Percentiles rank a stretch among this genome's conserved stretches.
Conservation (phyloP, 2,113 vertebrate genomes). For the Pelusios castaneus region DNA sequence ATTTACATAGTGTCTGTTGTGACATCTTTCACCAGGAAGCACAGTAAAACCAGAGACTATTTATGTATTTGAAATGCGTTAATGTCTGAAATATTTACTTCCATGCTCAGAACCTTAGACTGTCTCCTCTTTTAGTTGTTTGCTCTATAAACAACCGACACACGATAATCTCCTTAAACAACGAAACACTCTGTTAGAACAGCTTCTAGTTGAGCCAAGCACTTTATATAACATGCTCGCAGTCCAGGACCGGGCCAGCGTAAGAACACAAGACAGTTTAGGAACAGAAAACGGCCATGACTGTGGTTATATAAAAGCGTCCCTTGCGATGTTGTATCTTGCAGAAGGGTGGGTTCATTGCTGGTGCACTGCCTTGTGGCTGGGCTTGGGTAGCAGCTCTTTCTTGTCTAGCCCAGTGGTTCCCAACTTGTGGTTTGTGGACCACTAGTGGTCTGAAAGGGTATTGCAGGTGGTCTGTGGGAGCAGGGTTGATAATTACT, state of each 20-base stretch:
- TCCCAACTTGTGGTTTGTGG: too few relatives aligned
- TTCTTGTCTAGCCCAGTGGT: neutral
- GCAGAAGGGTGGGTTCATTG: neutral
- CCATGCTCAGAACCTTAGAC: neutral
- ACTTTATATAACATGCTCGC: fast-evolving
- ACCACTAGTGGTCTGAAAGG: too few relatives aligned
- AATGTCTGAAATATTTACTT: neutral
- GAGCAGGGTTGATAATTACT: too few relatives aligned
- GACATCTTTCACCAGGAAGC: neutral
- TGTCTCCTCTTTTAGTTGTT: neutral
- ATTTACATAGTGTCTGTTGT: neutral
- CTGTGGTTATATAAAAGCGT: neutral
- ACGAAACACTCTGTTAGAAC: neutral
- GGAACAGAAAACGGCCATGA: neutral
- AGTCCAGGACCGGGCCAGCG: neutral
- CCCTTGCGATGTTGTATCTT: neutral
- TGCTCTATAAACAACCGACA: neutral
- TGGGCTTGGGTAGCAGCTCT: neutral
- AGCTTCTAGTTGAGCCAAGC: neutral
- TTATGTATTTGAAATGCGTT: neutral
- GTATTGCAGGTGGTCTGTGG: too few relatives aligned
- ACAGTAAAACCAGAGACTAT: neutral
- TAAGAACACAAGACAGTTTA: neutral
- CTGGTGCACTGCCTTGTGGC: neutral
- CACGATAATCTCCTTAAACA: neutral